Evolutionary conservation across 2,888 invertebrate species (phyloP).

Genomic region (Bombyx huttoni): DNA sequence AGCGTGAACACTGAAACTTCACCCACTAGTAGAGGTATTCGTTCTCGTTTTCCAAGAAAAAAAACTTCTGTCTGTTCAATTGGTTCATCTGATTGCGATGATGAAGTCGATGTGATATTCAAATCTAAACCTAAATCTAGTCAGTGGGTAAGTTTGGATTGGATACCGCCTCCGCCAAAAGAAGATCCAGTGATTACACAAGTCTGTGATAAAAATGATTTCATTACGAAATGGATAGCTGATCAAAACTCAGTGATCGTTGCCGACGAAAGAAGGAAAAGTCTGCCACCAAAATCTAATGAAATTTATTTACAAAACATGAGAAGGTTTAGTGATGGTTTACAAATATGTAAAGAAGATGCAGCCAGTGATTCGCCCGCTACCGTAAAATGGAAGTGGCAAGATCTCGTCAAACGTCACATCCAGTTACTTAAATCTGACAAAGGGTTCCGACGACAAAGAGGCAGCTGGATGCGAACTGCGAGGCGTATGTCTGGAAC

Average conservation of each 20-base stretch:
- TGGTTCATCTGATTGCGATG: slow-evolving; percentile 67
- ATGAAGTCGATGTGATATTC: slow-evolving; percentile 68
- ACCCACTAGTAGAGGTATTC: slow-evolving; percentile 44
- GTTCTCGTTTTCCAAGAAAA: slow-evolving; percentile 59
- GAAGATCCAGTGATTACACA: slow-evolving; percentile 65
- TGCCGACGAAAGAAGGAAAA: slow-evolving; percentile 59
- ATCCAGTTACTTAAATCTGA: slow-evolving; percentile 60
- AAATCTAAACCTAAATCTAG: slow-evolving; percentile 72
- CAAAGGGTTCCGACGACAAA: slow-evolving; percentile 59
- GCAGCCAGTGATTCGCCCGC: slow-evolving; percentile 67
- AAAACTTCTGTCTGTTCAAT: slow-evolving; percentile 68
- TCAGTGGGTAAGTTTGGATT: slow-evolving; percentile 71
- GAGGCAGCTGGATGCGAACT: slow-evolving; percentile 63
- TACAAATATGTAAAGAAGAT: slow-evolving; percentile 68
- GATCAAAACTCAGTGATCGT: slow-evolving; percentile 62
- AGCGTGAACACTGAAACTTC: slow-evolving; percentile 39
- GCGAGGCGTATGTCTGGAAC: slow-evolving; percentile 56
- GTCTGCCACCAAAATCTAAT: slow-evolving; percentile 66
- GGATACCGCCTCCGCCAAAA: slow-evolving; percentile 65
- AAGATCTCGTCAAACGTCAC: slow-evolving; percentile 65
- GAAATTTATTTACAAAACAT: slow-evolving; percentile 64
- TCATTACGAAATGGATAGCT: slow-evolving; percentile 68
- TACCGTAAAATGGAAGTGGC: slow-evolving; percentile 68
- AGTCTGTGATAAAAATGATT: slow-evolving; percentile 71
- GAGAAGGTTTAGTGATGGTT: slow-evolving; percentile 63